Base-by-base conservation (phyloP, 2,888 invertebrate genomes). In the Oeneis ivallda region DNA sequence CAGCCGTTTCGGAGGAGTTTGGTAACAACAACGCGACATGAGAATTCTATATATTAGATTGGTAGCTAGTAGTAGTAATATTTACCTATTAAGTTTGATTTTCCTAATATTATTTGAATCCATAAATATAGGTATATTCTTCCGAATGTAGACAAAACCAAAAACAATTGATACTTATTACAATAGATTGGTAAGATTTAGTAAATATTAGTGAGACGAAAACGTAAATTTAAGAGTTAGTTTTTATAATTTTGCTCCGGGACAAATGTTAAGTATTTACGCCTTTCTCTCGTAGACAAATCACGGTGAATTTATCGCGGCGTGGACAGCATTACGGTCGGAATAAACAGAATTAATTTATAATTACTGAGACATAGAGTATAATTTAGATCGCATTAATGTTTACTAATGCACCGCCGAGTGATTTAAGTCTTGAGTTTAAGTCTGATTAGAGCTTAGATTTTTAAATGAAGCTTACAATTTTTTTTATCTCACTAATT, bases 311-410 rank as follows among this genome's bases (percentile, higher is more conserved):
- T 74, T 76, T 74, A 77, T 72, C 52, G 59, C 45, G n/a, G 13
- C 49, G 75, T 54, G 59, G 77, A 77, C 72, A 74, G 70, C 58
- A 64, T 72, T 67, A 76, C 66, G 47, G 56, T 58, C 41, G 61
- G 64, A 71, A 73, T 70, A 72, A 77, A 76, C 68, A 68, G 63
- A 69, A 74, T 75, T 70, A 70, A 72, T 71, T 64, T 68, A 69
- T 78, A 72, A 75, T 68, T 64, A 66, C 68, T 47, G 66, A 65
- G 69, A 72, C 72, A 74, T 66, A 72, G 63, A 66, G 67, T 71
- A 65, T 73, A 75, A 74, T 77, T 76, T 74, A 59, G 69, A 52
- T 71, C 54, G 56, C 67, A 72, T 71, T 66, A 64, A 65, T 68
- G 49, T 67, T 64, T 49, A 60, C 39, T 70, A 71, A 75, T 73